A percentile compares a stretch with the other conserved stretches of the same genome.
phyloP scores from a whole-genome alignment of 1,140 invertebrate species.

The Sminthurinus signatus region DNA sequence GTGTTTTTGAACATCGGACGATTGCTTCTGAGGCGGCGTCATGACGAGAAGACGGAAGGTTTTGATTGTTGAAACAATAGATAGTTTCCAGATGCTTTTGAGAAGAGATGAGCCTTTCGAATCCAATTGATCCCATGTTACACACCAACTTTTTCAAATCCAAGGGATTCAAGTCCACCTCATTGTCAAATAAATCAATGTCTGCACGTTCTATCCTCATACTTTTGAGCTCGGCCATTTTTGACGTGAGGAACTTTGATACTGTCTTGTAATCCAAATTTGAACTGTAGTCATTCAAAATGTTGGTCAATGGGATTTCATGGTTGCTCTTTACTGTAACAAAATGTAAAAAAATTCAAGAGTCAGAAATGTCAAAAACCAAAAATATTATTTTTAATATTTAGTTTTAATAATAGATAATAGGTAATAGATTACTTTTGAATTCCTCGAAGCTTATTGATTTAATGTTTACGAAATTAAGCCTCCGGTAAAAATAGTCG shows the following conservation, averaged over 20 bases:
- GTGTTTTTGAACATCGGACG: neutral
- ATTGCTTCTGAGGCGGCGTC: neutral
- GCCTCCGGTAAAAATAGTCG: too few species aligned
- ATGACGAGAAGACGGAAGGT: neutral
- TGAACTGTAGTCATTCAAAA: too few species aligned
- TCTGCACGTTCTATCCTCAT: neutral
- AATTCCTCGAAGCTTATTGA: too few species aligned
- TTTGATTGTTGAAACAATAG: neutral
- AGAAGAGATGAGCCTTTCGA: neutral
- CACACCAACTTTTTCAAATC: neutral
- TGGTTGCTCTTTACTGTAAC: too few species aligned
- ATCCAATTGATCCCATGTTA: neutral
- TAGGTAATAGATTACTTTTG: too few species aligned
- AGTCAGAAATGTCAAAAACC: too few species aligned
- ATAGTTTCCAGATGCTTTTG: neutral
- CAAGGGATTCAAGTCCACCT: neutral
- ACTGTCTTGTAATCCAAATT: too few species aligned
- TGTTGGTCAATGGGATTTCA: too few species aligned
- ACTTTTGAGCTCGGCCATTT: neutral
- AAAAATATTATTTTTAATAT: too few species aligned
- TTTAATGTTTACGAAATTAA: too few species aligned
- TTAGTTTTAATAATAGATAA: too few species aligned
- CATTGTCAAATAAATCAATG: neutral
- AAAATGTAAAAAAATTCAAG: too few species aligned
- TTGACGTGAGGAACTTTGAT: neutral